These are phyloP conservation scores for Chromobotia macracanthus DNA, from an alignment of 2,797 vertebrate species.

Conservation along the genomic window DNA sequence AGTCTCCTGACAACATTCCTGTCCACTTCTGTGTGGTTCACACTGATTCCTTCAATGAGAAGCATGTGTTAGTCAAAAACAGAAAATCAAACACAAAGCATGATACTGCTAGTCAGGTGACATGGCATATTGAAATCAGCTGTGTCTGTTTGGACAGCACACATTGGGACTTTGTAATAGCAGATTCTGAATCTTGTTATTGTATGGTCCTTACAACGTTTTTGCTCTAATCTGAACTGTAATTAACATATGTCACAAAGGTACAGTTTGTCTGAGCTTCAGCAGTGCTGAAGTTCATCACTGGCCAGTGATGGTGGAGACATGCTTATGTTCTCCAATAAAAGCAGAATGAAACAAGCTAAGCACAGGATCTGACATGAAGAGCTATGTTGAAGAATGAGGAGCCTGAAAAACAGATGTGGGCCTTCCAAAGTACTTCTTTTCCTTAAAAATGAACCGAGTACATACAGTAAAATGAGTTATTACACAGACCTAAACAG, in stretches of 20 bases:
- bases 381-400: conserved; percentile 26
- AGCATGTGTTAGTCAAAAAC: conserved; percentile 1
- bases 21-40: conserved; percentile 1
- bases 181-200: background rate
- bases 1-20: conserved; percentile 15
- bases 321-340: background rate
- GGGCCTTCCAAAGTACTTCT: background rate
- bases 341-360: background rate
- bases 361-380: conserved; percentile 46
- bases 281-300: too few relatives aligned
- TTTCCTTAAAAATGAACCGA: too few relatives aligned
- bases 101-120: background rate
- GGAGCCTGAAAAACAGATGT: conserved; percentile 49
- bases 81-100: conserved; percentile 6
- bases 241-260: background rate
- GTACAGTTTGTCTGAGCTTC: background rate
- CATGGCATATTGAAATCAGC: background rate
- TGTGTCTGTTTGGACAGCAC: background rate
- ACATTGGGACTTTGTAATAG: background rate
- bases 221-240: background rate
- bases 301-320: background rate
- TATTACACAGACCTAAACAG: background rate
- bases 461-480: too few relatives aligned
- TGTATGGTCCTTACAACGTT: background rate
- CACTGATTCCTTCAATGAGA: conserved; percentile 12